phyloP scores from a whole-genome alignment of 2,888 invertebrate species.

The Cynaeus angustus region DNA sequence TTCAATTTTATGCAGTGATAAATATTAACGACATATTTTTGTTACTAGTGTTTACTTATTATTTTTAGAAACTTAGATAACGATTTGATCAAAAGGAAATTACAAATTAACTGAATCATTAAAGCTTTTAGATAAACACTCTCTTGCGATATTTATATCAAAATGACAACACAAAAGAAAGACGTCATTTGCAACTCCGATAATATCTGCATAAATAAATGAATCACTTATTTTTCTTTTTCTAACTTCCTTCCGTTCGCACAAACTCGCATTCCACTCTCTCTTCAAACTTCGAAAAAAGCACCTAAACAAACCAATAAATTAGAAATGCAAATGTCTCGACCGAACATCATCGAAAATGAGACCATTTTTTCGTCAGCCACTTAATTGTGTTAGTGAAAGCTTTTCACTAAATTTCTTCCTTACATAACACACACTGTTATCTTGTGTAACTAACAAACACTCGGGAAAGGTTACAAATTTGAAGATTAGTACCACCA shows the following conservation, averaged over 20 bases:
- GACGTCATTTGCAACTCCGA: no score
- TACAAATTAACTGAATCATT: no score
- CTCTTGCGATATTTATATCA: no score
- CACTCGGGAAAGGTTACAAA: slow-evolving; percentile 45
- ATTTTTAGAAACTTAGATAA: no score
- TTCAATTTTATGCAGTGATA: no score
- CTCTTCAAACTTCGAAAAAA: slow-evolving; percentile 14
- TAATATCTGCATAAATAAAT: background rate
- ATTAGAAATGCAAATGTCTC: slow-evolving; percentile 31
- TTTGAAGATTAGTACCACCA: slow-evolving; percentile 27
- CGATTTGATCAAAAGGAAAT: no score
- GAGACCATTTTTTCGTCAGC: slow-evolving; percentile 33
- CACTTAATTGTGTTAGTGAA: slow-evolving; percentile 42
- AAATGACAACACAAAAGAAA: no score
- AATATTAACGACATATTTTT: no score
- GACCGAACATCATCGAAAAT: slow-evolving; percentile 8
- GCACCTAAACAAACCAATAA: slow-evolving; percentile 34
- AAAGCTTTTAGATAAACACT: no score
- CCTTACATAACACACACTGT: slow-evolving; percentile 42
- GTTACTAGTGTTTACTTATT: no score
- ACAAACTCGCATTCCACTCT: background rate
- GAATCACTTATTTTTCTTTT: background rate
- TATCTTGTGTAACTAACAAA: slow-evolving; percentile 43
- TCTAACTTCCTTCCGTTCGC: background rate
- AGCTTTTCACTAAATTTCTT: slow-evolving; percentile 50